phyloP scores from a whole-genome alignment of 2,888 invertebrate species.

The Drosophila buzzatii region DNA sequence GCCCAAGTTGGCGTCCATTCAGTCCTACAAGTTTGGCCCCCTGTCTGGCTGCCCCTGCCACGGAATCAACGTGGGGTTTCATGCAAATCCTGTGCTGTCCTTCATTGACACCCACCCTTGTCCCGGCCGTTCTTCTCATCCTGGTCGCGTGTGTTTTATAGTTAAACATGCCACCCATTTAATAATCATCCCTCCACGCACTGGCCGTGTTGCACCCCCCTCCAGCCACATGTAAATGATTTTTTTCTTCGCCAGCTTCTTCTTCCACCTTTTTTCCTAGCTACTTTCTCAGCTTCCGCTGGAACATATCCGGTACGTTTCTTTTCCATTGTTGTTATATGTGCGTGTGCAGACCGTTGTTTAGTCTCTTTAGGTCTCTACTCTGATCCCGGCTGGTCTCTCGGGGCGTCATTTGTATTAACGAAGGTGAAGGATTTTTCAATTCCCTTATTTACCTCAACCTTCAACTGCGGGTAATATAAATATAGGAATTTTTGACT shows the following conservation, averaged over 20 bases:
- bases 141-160: constrained; percentile 73
- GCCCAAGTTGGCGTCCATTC: constrained; percentile 55
- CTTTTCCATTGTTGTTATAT: constrained; percentile 45
- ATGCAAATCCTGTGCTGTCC: constrained; percentile 67
- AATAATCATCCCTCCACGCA: constrained; percentile 83
- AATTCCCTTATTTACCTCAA: constrained; percentile 52
- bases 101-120: constrained; percentile 77
- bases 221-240: constrained; percentile 77
- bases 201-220: constrained; percentile 28
- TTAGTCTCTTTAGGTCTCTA: constrained; percentile 22
- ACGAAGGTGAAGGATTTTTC: constrained; percentile 82
- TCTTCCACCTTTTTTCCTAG: constrained; percentile 22
- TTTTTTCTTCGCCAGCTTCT: constrained; percentile 53
- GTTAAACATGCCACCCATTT: constrained; percentile 84
- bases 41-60: constrained; percentile 56
- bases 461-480: constrained; percentile 1
- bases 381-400: constrained; percentile 55
- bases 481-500: constrained; percentile 19
- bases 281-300: constrained; percentile 65
- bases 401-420: constrained; percentile 84
- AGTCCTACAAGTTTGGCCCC: constrained; percentile 50
- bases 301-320: constrained; percentile 55
- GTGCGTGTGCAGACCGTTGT: constrained; percentile 55
- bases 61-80: constrained; percentile 40
- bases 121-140: constrained; percentile 29